A percentile compares a stretch with the other conserved stretches of the same genome.
Evolutionary conservation across 2,888 invertebrate genomes (phyloP).

Genomic region (Coenonympha glycerion): DNA sequence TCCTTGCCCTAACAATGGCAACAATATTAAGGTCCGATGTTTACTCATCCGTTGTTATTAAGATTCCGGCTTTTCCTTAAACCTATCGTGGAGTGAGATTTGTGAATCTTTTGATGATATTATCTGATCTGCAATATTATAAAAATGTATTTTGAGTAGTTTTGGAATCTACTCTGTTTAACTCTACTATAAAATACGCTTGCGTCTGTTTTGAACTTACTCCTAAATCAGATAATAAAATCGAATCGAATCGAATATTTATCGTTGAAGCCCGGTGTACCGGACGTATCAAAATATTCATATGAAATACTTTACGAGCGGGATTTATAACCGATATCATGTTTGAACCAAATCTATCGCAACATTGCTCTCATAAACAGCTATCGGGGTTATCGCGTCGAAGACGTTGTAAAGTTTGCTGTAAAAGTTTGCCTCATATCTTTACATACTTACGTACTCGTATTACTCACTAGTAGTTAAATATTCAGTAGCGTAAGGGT

Average conservation of each 20-base stretch:
- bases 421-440: not conserved
- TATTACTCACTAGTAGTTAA: not conserved
- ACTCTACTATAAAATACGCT: too few relatives aligned
- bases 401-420: constrained; percentile 1
- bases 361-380: constrained; percentile 22
- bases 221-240: constrained; percentile 16
- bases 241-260: constrained; percentile 32
- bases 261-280: constrained; percentile 13
- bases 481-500: not conserved
- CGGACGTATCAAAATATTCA: constrained; percentile 19
- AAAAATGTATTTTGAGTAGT: too few relatives aligned
- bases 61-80: not conserved
- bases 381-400: constrained; percentile 26
- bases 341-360: constrained; percentile 23
- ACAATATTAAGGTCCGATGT: not conserved
- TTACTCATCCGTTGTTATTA: not conserved
- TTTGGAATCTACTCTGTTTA: too few relatives aligned
- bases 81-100: not conserved
- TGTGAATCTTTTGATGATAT: not conserved
- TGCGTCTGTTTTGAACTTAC: not conserved
- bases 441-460: not conserved
- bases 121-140: too few relatives aligned
- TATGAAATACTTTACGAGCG: constrained; percentile 21
- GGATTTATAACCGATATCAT: constrained; percentile 24
- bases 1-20: not conserved